Base-by-base conservation (phyloP, 2,888 invertebrate genomes). In the Gryllus longicercus region DNA sequence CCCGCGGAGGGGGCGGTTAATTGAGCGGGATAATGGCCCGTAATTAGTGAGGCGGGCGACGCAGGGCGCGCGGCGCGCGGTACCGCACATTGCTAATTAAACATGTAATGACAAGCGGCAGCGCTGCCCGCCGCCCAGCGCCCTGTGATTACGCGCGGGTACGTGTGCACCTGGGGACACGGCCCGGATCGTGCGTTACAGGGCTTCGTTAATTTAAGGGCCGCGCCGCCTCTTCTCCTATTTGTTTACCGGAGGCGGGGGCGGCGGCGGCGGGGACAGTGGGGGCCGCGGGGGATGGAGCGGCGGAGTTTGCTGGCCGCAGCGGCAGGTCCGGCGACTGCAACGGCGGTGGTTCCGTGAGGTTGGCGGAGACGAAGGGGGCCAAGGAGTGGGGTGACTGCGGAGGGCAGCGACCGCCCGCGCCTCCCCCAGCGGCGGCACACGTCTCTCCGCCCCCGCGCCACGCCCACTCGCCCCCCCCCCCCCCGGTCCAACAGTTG, bases 21-120 rank as follows among this genome's bases (percentile, higher is more conserved):
- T 63, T 63, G 63, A 4, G 63, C 16, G 63, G 63, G n/a, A 10
- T 63, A 63, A 63, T 63, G 63, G 63, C n/a, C 63, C 63, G n/a
- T 63, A 63, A 63, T 63, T 63, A 63, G 14, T 63, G 14, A n/a
- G 14, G 63, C 63, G 16, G 63, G 63, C 63, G 63, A 63, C 63
- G 63, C 63, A 12, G n/a, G n/a, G 63, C 16, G 63, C 63, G 63
- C 63, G 63, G n/a, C 63, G 14, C 16, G 16, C 16, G 63, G n/a
- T 63, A 63, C 63, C n/a, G 63, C 63, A 63, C 63, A 63, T 63
- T 16, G 63, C 63, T 63, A 63, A 63, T 63, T 63, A 63, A 63
- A 63, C 63, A 63, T 63, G 63, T 63, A 63, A 63, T 63, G 63
- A 63, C 63, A 63, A 63, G 63, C 63, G 63, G 63, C 63, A n/a